Evolutionary conservation across 2,113 vertebrate species (phyloP), one percentile per base, ranked within the genome.

Genomic region (Cyprinodon tularosa): DNA sequence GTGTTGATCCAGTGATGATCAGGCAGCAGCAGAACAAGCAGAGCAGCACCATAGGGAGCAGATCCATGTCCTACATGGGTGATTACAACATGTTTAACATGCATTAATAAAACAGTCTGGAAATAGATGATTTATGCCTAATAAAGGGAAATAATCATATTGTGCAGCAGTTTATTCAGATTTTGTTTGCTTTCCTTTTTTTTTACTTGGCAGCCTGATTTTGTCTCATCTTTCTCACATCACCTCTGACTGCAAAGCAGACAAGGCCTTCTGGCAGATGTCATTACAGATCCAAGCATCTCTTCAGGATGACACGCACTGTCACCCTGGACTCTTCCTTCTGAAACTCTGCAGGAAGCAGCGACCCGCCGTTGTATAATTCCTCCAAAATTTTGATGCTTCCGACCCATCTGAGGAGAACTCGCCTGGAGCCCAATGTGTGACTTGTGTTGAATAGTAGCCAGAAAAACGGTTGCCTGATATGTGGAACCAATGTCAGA

Each of bases 1-100:
- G 92, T 92, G 87, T 93, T 92, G 90, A 70, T 81, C 84, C 87
- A 90, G 85, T 68, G 74, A 85, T 90, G 62, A 77, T 39, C 5
- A 15, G 9, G 12, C 71, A 70, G 5, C 37, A 17, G 37, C 62
- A 3, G 14, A 62, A 22, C 57, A 13, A 20, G 73, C 47, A 66
- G 62, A 68, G 62, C 12, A 0, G 20, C 72, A 64, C 59, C 68
- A 36, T 8, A 12, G 48, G 70, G 80, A 86, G 80, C 69, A n/a
- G 4, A 45, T 17, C 74, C 76, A 29, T 84, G 83, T 80, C 72
- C 57, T 66, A 78, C 73, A 83, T 66, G 66, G 81, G 66, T 80
- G 75, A 85, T 87, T 84, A 82, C 83, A 87, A 53, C 80, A 84
- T 90, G 73, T 86, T 90, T 74, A 67, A 70, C 85, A 82, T 67